Conservation (phyloP, 2,888 invertebrate genomes). For the Hypomecis punctinalis region DNA sequence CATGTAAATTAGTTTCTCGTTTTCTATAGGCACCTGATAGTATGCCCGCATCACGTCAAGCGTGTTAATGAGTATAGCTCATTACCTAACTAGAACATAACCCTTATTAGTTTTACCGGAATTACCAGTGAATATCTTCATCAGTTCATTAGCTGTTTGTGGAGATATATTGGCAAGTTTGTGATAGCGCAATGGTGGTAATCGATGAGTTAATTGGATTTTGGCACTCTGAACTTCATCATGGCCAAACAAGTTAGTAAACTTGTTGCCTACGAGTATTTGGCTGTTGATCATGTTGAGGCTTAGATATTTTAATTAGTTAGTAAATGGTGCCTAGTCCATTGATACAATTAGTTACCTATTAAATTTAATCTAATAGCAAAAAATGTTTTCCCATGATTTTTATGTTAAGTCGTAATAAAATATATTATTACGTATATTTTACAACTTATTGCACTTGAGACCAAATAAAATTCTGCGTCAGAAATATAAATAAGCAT, state of each 20-base stretch:
- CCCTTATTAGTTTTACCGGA: constrained; percentile 9
- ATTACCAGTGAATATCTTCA: background rate
- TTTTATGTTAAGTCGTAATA: no score
- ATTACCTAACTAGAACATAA: constrained; percentile 26
- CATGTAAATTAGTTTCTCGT: background rate
- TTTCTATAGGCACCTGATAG: background rate
- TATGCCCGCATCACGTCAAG: constrained; percentile 16
- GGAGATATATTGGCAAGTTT: constrained; percentile 1
- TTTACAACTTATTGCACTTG: no score
- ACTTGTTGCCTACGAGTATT: background rate
- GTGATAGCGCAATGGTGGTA: constrained; percentile 3
- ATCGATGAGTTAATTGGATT: background rate
- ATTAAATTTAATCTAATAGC: no score
- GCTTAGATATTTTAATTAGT: no score
- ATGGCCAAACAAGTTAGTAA: background rate
- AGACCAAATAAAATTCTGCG: no score
- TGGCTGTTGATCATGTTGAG: no score
- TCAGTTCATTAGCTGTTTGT: constrained; percentile 7
- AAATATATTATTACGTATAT: no score
- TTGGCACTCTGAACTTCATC: background rate
- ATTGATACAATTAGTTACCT: no score
- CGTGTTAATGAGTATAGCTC: constrained; percentile 14
- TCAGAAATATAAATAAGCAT: no score
- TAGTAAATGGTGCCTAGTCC: no score
- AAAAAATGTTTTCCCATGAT: no score